Evolutionary conservation across 64 coral and sea anemone genomes (phyloP).

Genomic region (Pocillopora damicornis): DNA sequence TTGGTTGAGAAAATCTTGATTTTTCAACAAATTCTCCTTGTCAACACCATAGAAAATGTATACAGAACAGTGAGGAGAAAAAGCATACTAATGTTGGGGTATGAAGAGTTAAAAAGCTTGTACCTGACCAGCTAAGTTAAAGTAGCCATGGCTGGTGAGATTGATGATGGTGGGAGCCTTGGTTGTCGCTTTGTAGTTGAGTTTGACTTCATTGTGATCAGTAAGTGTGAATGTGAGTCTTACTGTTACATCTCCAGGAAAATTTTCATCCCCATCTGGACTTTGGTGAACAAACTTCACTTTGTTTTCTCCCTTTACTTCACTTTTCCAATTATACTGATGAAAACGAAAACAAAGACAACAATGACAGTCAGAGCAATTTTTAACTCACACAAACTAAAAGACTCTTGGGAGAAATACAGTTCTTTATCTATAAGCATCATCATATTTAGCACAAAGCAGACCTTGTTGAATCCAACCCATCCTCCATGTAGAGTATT

Average conservation of each 20-base stretch:
- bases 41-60: neutral
- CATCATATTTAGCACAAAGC: neutral
- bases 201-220: conserved; percentile 78
- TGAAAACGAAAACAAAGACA: neutral
- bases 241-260: conserved; percentile 74
- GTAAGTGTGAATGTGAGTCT: conserved; percentile 57
- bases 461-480: conserved; percentile 75
- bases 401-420: no score
- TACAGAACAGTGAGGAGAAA: neutral
- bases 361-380: neutral
- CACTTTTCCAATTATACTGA: conserved; percentile 31
- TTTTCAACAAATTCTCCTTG: neutral
- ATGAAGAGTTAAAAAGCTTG: neutral
- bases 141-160: conserved; percentile 87
- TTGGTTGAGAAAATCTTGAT: neutral
- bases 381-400: no score
- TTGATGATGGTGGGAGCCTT: conserved; percentile 72
- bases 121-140: conserved; percentile 98
- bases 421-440: no score
- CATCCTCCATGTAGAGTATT: conserved; percentile 85
- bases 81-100: neutral
- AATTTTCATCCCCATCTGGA: conserved; percentile 79
- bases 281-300: conserved; percentile 70
- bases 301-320: conserved; percentile 37
- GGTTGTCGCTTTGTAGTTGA: conserved; percentile 69